phyloP scores from a whole-genome alignment of 2,113 vertebrate species.

The Odocoileus hemionus region DNA sequence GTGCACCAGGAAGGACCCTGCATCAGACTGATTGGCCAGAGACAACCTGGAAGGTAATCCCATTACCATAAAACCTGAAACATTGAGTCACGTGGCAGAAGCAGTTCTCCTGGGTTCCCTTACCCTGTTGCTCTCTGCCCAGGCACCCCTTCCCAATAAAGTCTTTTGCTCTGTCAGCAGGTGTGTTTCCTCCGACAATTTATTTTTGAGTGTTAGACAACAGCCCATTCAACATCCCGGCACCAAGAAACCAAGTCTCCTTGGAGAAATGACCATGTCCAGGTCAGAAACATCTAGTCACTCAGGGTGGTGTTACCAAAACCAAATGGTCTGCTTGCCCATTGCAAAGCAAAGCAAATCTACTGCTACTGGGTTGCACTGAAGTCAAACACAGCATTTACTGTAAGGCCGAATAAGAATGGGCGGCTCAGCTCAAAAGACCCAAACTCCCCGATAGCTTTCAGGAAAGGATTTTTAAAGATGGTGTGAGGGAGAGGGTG shows the following conservation, averaged over 20 bases:
- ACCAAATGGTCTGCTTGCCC: neutral
- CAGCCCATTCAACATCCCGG: neutral
- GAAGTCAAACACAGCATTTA: neutral
- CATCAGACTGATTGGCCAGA: neutral
- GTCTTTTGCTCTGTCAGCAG: neutral
- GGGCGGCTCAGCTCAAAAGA: neutral
- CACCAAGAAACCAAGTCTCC: neutral
- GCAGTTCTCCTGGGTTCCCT: neutral
- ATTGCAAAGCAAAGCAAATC: neutral
- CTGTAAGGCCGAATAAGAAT: neutral
- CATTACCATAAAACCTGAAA: neutral
- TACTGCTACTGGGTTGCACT: neutral
- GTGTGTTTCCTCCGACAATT: neutral
- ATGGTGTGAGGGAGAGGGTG: neutral
- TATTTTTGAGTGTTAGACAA: neutral
- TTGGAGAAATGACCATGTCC: neutral
- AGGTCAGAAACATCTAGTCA: neutral
- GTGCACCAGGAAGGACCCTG: neutral
- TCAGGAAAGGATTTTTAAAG: neutral
- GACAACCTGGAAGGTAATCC: neutral
- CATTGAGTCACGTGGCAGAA: neutral
- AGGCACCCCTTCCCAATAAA: neutral
- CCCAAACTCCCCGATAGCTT: neutral
- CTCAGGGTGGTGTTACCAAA: neutral
- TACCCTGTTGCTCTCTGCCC: neutral